Percentiles rank a stretch among this genome's conserved stretches.
These are phyloP conservation scores for Abramis brama DNA, from an alignment of 2,113 vertebrate species.

Conservation along the genomic window DNA sequence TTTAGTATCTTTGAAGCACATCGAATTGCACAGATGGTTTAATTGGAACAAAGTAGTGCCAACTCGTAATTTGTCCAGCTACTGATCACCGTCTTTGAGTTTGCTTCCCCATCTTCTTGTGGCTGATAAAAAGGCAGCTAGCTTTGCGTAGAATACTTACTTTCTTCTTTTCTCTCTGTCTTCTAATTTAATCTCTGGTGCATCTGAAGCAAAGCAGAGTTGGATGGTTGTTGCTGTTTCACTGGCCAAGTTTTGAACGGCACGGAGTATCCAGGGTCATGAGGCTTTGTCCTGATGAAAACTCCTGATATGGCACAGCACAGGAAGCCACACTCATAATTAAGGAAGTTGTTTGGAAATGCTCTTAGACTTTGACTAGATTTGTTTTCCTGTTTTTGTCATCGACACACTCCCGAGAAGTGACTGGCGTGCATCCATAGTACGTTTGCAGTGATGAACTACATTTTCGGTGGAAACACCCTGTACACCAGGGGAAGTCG, in stretches of 20 bases:
- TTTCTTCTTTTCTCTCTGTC: background rate
- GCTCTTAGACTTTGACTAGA: background rate
- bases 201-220: background rate
- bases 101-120: slow-evolving; percentile 19
- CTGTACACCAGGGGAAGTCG: slow-evolving; percentile 84
- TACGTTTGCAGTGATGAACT: slow-evolving; percentile 84
- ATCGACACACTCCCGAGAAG: slow-evolving; percentile 62
- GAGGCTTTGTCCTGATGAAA: slow-evolving; percentile 44
- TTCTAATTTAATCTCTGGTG: background rate
- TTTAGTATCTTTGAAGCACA: slow-evolving; percentile 11
- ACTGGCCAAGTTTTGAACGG: background rate
- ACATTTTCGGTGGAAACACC: slow-evolving; percentile 91
- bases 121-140: slow-evolving; percentile 15
- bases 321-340: slow-evolving; percentile 55
- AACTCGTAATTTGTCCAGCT: slow-evolving; percentile 14
- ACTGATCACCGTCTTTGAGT: slow-evolving; percentile 28
- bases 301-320: slow-evolving; percentile 36
- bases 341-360: slow-evolving; percentile 54
- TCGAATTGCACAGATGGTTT: slow-evolving; percentile 30
- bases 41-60: slow-evolving; percentile 25
- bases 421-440: slow-evolving; percentile 4
- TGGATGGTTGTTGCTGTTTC: slow-evolving; percentile 5
- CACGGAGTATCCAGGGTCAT: slow-evolving; percentile 18
- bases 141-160: background rate
- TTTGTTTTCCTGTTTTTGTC: slow-evolving; percentile 24